Conservation (phyloP, 1,140 invertebrate species). For the Sipha flava region DNA sequence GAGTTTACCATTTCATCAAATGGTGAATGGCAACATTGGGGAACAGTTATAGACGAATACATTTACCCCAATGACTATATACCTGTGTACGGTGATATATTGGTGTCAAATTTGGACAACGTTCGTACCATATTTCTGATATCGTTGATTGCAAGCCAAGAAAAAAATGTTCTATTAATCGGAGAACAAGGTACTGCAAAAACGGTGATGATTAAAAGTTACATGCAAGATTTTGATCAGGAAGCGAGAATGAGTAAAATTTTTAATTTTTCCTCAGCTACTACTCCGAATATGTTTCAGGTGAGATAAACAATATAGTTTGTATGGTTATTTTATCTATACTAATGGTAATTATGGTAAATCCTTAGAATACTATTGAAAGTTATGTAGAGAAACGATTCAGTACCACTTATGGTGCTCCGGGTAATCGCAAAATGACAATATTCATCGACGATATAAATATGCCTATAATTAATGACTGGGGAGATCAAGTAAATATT, state of each 20-base stretch:
- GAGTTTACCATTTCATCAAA: conserved; percentile 56
- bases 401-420: conserved; percentile 89
- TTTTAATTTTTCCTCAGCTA: conserved; percentile 93
- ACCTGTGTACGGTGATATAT: conserved; percentile 80
- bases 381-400: conserved; percentile 93
- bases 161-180: conserved; percentile 68
- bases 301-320: conserved; percentile 39
- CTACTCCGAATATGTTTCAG: conserved; percentile 90
- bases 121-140: conserved; percentile 86
- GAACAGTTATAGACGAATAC: conserved; percentile 71
- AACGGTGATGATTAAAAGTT: conserved; percentile 93
- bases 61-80: conserved; percentile 76
- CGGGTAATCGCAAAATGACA: conserved; percentile 85
- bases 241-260: conserved; percentile 75
- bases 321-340: too few species aligned
- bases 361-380: conserved; percentile 77
- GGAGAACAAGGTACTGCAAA: conserved; percentile 95
- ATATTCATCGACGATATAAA: conserved; percentile 95
- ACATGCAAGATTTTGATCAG: conserved; percentile 81
- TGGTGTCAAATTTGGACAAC: conserved; percentile 91
- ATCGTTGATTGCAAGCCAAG: conserved; percentile 79
- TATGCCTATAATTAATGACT: conserved; percentile 88
- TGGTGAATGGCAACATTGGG: conserved; percentile 87
- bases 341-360: too few species aligned
- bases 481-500: conserved; percentile 66